These are phyloP conservation scores for Cyclopterus lumpus DNA, from an alignment of 2,797 vertebrate genomes.

Conservation along the genomic window DNA sequence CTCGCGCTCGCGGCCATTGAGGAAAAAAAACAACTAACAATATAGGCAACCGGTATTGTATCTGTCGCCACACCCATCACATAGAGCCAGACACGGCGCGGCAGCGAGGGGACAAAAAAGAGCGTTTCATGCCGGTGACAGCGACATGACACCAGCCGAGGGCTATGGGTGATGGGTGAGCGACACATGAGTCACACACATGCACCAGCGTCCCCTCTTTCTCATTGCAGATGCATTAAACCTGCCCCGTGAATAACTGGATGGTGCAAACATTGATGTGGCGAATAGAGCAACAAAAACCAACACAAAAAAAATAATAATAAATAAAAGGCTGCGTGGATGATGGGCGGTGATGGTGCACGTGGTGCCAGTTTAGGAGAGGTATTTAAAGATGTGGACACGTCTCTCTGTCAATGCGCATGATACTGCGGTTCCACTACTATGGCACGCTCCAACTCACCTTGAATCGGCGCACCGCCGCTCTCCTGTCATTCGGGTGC, in stretches of 20 bases:
- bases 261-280: constrained; percentile 30
- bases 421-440: constrained; percentile 96
- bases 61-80: constrained; percentile 82
- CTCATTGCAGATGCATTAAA: constrained; percentile 24
- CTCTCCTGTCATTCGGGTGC: constrained; percentile 77
- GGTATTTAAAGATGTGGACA: constrained; percentile 77
- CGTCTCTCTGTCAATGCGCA: constrained; percentile 92
- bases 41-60: constrained; percentile 44
- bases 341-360: constrained; percentile 60
- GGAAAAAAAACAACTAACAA: neutral
- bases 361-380: constrained; percentile 64
- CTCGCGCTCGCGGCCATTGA: constrained; percentile 51
- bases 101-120: neutral
- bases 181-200: constrained; percentile 70
- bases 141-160: constrained; percentile 70
- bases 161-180: constrained; percentile 59
- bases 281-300: neutral
- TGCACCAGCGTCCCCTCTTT: constrained; percentile 15
- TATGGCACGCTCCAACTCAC: constrained; percentile 94
- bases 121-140: constrained; percentile 60
- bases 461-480: constrained; percentile 89
- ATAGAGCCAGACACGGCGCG: constrained; percentile 56
- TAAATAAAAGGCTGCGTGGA: neutral
- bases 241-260: constrained; percentile 25
- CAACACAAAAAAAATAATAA: too few relatives aligned